Conservation (phyloP, 2,113 vertebrate species). For the Hemiprocne comata region DNA sequence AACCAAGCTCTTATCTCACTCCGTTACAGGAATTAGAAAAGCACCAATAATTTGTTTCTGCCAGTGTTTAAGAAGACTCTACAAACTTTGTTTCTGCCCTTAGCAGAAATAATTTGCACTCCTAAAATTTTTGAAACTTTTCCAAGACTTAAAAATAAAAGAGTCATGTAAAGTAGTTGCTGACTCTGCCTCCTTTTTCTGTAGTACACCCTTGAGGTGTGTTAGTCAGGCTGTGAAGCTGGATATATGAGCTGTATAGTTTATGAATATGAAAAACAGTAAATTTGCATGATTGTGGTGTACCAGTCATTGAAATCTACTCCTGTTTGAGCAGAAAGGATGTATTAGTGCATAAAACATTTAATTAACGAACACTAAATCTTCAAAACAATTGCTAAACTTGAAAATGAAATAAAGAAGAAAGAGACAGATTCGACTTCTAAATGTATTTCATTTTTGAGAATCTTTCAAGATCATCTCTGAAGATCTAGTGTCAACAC, state of each 20-base stretch:
- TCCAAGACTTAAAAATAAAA: slow-evolving; percentile 6
- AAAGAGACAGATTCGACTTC: slow-evolving; percentile 7
- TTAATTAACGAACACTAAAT: slow-evolving; percentile 49
- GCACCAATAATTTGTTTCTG: neutral
- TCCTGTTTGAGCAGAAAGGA: slow-evolving; percentile 51
- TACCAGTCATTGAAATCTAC: slow-evolving; percentile 51
- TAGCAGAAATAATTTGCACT: slow-evolving; percentile 56
- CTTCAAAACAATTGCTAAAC: slow-evolving; percentile 12
- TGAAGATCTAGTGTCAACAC: slow-evolving; percentile 23
- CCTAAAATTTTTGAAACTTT: slow-evolving; percentile 47
- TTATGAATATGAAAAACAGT: slow-evolving; percentile 62
- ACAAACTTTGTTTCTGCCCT: slow-evolving; percentile 31
- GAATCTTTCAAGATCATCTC: slow-evolving; percentile 35
- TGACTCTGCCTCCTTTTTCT: slow-evolving; percentile 50
- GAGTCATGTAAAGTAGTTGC: slow-evolving; percentile 19
- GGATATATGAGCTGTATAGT: slow-evolving; percentile 37
- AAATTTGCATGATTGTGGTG: slow-evolving; percentile 53
- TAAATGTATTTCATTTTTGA: slow-evolving; percentile 27
- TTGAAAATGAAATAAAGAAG: neutral
- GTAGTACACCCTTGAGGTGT: slow-evolving; percentile 33
- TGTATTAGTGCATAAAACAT: slow-evolving; percentile 12
- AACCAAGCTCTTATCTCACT: neutral
- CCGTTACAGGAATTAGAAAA: neutral
- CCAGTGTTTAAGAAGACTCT: neutral
- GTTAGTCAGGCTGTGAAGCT: slow-evolving; percentile 30